Evolutionary conservation across 2,888 invertebrate species (phyloP).

Genomic region (Amphipoea oculea): DNA sequence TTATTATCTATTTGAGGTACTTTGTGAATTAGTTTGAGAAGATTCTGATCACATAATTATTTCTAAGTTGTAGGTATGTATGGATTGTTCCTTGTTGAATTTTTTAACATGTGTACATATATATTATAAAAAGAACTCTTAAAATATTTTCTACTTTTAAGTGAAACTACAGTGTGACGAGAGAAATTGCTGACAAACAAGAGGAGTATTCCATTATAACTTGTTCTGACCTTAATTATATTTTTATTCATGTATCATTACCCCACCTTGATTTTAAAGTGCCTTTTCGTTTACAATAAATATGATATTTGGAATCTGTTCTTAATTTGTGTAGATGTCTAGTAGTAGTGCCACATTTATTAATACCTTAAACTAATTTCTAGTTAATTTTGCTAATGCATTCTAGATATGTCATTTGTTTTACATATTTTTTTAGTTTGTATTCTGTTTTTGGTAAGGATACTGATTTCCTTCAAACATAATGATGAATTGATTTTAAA

Average conservation of each 20-base stretch:
- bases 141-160: slow-evolving; percentile 86
- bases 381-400: slow-evolving; percentile 82
- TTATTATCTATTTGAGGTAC: slow-evolving; percentile 60
- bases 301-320: slow-evolving; percentile 75
- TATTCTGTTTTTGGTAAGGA: slow-evolving; percentile 74
- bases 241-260: slow-evolving; percentile 78
- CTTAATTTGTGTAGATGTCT: slow-evolving; percentile 76
- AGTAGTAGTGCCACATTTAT: slow-evolving; percentile 76
- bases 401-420: slow-evolving; percentile 77
- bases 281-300: slow-evolving; percentile 82
- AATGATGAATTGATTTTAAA: slow-evolving; percentile 81
- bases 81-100: slow-evolving; percentile 81
- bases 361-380: slow-evolving; percentile 75
- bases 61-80: slow-evolving; percentile 69
- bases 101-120: slow-evolving; percentile 84
- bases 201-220: slow-evolving; percentile 77
- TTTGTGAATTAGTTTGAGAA: slow-evolving; percentile 55
- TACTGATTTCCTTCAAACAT: slow-evolving; percentile 72
- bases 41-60: slow-evolving; percentile 68
- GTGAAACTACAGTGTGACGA: slow-evolving; percentile 89
- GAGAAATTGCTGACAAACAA: slow-evolving; percentile 83
- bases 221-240: slow-evolving; percentile 71
- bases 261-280: slow-evolving; percentile 86
- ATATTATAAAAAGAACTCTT: slow-evolving; percentile 79
- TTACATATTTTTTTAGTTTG: slow-evolving; percentile 80